Conservation (phyloP, 2,797 vertebrate species). For the Bradypodion pumilum region DNA sequence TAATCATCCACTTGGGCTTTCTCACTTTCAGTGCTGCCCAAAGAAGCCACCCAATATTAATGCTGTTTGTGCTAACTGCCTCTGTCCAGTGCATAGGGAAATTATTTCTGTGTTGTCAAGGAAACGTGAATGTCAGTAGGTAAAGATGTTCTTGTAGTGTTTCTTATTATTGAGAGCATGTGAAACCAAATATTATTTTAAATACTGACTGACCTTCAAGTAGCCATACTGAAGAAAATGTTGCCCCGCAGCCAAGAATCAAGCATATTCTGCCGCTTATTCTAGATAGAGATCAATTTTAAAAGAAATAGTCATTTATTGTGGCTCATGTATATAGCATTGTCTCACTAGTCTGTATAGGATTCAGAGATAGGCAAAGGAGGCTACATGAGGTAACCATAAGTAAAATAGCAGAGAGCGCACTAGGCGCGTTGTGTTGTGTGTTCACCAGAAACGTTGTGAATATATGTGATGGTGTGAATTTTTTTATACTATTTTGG, state of each 20-base stretch:
- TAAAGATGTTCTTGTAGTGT: conserved; percentile 44
- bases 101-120: conserved; percentile 62
- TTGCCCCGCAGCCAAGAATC: conserved; percentile 36
- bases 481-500: too few species aligned
- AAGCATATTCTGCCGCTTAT: conserved; percentile 47
- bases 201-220: conserved; percentile 31
- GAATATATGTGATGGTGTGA: background rate
- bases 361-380: background rate
- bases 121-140: conserved; percentile 51
- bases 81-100: conserved; percentile 66
- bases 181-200: conserved; percentile 7
- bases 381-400: background rate
- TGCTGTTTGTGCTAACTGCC: conserved; percentile 61
- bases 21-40: conserved; percentile 66
- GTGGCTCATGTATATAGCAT: conserved; percentile 48
- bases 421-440: background rate
- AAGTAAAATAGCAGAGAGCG: too few species aligned
- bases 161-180: conserved; percentile 48
- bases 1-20: conserved; percentile 67
- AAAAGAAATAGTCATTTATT: conserved; percentile 44
- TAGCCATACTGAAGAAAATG: conserved; percentile 43
- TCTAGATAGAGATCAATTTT: conserved; percentile 56
- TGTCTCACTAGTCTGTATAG: background rate
- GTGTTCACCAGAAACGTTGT: background rate
- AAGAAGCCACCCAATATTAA: conserved; percentile 61